Evolutionary conservation across 2,113 vertebrate species (phyloP), one percentile per base, ranked within the genome.

Genomic region (Condylura cristata): DNA sequence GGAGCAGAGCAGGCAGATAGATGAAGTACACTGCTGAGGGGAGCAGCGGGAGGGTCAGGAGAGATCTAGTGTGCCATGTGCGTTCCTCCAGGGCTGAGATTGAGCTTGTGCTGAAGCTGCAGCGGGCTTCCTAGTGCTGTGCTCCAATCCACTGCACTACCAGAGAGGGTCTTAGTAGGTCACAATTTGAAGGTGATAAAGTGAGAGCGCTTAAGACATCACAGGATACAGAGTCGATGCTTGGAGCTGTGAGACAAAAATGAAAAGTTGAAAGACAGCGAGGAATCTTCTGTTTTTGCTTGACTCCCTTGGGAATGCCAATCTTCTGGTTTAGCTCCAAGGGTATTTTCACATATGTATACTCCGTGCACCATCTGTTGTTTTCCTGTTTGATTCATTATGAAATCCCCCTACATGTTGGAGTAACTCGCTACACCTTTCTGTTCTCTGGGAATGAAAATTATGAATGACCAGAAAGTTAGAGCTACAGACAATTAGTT

Each of bases 341-440:
- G 56, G 6, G 0, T 95, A 58, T 97, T 91, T 96, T 96, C 51
- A 65, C 80, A 30, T 97, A 80, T 96, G 96, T 92, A 89, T 8
- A 58, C 76, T 94, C 24, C 48, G 56, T 63, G 58, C 12, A 53
- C 78, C 85, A 84, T 97, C 93, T 98, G 95, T 53, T 97, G 32
- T 86, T 97, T 94, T 95, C 46, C 70, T 71, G 66, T 81, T 88
- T 96, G 82, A 92, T 61, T 97, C 89, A 91, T 71, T 95, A 94
- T 51, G 56, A 86, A 93, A 87, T 94, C 20, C 70, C 81, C 44
- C n/a, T 70, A 65, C 24, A 32, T 7, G 26, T 12, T 58, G 84
- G 32, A 96, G 16, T 72, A 84, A 68, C 71, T 89, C 37, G 88
- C 76, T 65, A 78, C 78, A 12, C 28, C 39, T 76, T 72, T 58